Percentiles rank a stretch among this genome's conserved stretches.
phyloP scores from a whole-genome alignment of 2,797 vertebrate genomes.

The Harpagifer antarcticus region DNA sequence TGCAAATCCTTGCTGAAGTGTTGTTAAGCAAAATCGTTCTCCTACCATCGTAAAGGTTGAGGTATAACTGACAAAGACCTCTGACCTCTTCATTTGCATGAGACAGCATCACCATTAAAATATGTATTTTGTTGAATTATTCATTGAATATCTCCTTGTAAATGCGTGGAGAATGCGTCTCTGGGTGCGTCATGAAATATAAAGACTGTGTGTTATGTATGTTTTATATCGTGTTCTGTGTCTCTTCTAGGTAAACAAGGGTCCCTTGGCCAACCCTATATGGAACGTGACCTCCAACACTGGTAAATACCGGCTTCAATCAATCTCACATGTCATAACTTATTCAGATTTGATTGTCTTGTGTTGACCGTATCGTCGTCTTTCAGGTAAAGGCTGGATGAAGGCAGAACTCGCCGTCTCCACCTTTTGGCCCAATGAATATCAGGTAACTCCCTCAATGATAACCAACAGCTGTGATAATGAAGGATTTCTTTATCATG shows the following conservation, averaged over 20 bases:
- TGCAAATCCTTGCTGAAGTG: neutral
- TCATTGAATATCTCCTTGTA: neutral
- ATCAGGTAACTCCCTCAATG: conserved; percentile 88
- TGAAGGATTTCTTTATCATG: neutral
- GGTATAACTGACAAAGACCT: neutral
- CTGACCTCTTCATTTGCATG: neutral
- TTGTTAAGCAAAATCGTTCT: neutral
- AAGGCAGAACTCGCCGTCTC: conserved; percentile 96
- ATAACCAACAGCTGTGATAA: neutral
- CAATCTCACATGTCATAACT: conserved; percentile 67
- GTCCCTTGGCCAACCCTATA: conserved; percentile 95
- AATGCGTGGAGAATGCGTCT: neutral
- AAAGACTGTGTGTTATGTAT: neutral
- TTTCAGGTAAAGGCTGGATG: conserved; percentile 92
- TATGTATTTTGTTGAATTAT: too few relatives aligned
- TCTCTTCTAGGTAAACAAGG: conserved; percentile 90
- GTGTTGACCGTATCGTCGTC: conserved; percentile 25
- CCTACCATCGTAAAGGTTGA: neutral
- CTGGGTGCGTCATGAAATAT: neutral
- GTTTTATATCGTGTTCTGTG: conserved; percentile 23
- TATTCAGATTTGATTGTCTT: neutral
- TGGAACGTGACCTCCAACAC: conserved; percentile 97
- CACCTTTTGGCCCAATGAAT: conserved; percentile 99
- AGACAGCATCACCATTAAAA: neutral
- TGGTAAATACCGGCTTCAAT: conserved; percentile 88